A percentile compares a stretch with the other conserved stretches of the same genome.
Conservation (phyloP, 2,113 vertebrate species). For the Coryphaenoides rupestris region DNA sequence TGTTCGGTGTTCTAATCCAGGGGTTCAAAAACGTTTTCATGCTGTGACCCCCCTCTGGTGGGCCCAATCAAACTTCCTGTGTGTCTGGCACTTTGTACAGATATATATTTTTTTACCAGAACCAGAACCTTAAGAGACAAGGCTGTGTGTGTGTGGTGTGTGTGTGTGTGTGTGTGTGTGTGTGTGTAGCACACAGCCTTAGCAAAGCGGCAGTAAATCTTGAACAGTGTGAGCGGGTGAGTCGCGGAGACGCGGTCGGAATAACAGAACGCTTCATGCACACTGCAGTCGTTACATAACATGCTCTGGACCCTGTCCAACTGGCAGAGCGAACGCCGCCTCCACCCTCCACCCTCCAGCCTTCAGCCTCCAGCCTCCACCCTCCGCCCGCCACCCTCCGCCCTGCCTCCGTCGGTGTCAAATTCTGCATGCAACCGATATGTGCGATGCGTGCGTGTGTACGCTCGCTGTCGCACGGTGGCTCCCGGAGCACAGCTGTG, state of each 20-base stretch:
- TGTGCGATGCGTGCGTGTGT: constrained; percentile 3
- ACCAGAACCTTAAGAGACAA: no score
- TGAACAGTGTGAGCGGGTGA: constrained; percentile 15
- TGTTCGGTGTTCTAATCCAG: no score
- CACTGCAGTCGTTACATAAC: constrained; percentile 49
- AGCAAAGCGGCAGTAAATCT: not conserved
- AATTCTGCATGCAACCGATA: constrained; percentile 55
- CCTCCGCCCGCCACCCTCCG: constrained; percentile 17
- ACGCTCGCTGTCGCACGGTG: no score
- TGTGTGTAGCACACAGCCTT: no score
- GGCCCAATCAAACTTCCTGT: no score
- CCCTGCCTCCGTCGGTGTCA: constrained; percentile 48
- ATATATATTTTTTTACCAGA: no score
- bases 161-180: not conserved
- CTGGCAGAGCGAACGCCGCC: constrained; percentile 35
- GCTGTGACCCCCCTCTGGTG: no score
- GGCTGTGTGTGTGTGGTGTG: no score
- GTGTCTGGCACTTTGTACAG: no score
- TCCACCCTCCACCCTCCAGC: constrained; percentile 16
- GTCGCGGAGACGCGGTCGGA: constrained; percentile 16
- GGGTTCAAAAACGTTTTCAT: no score
- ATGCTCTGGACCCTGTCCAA: constrained; percentile 32
- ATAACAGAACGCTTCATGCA: constrained; percentile 24
- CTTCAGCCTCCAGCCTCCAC: no score
- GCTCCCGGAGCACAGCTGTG: no score